Evolutionary conservation across 2,113 vertebrate genomes (phyloP).

Genomic region (Ivindomyrus marchei): DNA sequence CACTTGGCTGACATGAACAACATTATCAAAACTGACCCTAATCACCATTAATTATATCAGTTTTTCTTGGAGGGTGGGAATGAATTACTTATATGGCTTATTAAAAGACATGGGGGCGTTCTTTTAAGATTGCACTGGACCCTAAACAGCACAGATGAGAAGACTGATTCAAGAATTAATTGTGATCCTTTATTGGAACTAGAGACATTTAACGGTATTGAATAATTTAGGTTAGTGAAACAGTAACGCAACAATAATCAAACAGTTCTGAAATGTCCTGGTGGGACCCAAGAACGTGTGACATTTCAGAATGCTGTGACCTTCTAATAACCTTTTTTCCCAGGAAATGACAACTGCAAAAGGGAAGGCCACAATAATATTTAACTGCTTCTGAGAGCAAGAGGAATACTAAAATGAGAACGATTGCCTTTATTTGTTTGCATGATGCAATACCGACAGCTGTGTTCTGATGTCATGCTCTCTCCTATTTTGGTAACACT

Average conservation of each 20-base stretch:
- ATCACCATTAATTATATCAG: neutral
- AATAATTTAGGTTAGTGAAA: neutral
- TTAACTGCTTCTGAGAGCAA: neutral
- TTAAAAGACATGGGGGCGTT: neutral
- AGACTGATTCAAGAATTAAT: neutral
- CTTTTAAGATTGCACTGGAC: neutral
- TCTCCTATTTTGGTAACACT: neutral
- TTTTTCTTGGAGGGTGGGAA: neutral
- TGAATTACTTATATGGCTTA: neutral
- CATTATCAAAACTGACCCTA: neutral
- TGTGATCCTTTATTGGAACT: neutral
- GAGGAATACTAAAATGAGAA: neutral
- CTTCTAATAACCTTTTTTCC: slow-evolving; percentile 1
- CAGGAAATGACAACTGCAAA: neutral
- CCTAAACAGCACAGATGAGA: neutral
- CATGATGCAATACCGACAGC: neutral
- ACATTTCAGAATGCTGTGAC: slow-evolving; percentile 1
- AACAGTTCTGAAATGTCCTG: neutral
- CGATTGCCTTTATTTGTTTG: neutral
- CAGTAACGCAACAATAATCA: neutral
- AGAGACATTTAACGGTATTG: neutral
- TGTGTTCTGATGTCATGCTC: neutral
- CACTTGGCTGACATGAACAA: neutral
- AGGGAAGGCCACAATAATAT: neutral
- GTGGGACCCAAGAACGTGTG: neutral